Percentiles rank a stretch among this genome's conserved stretches.
Evolutionary conservation across 2,113 vertebrate genomes (phyloP).

Genomic region (Scomber scombrus): DNA sequence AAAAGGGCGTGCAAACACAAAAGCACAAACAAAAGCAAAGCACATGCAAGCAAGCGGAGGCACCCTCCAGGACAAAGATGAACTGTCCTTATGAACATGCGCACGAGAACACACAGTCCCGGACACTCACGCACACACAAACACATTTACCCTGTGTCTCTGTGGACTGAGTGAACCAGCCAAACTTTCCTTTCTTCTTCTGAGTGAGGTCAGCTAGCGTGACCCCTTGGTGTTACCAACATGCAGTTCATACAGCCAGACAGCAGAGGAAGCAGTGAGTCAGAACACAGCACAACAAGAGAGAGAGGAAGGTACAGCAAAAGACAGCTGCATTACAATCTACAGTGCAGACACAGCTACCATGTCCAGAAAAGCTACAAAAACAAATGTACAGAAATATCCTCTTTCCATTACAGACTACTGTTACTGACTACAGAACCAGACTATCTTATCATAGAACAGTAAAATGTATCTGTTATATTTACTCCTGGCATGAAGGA

Average conservation of each 20-base stretch:
- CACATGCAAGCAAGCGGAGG: constrained; percentile 31
- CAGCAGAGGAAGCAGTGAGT: constrained; percentile 90
- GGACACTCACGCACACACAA: constrained; percentile 24
- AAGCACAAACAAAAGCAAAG: constrained; percentile 42
- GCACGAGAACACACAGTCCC: constrained; percentile 9
- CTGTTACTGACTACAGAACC: not conserved
- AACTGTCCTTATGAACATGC: constrained; percentile 30
- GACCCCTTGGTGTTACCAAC: constrained; percentile 91
- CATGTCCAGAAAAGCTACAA: constrained; percentile 42
- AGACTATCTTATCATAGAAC: not conserved
- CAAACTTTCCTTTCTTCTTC: constrained; percentile 96
- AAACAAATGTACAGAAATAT: not conserved
- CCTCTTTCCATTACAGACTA: not conserved
- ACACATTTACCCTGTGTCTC: constrained; percentile 93
- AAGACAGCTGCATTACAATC: constrained; percentile 65
- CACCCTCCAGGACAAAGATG: constrained; percentile 31
- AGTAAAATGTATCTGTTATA: not conserved
- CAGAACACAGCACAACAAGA: constrained; percentile 74
- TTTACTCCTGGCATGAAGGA: not conserved
- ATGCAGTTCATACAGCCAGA: constrained; percentile 89
- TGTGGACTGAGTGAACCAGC: constrained; percentile 94
- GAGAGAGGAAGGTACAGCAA: constrained; percentile 55
- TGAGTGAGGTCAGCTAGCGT: constrained; percentile 95
- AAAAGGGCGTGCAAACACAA: constrained; percentile 25
- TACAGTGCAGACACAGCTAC: constrained; percentile 58